phyloP scores from a whole-genome alignment of 2,888 invertebrate species.

The Meganola albula region DNA sequence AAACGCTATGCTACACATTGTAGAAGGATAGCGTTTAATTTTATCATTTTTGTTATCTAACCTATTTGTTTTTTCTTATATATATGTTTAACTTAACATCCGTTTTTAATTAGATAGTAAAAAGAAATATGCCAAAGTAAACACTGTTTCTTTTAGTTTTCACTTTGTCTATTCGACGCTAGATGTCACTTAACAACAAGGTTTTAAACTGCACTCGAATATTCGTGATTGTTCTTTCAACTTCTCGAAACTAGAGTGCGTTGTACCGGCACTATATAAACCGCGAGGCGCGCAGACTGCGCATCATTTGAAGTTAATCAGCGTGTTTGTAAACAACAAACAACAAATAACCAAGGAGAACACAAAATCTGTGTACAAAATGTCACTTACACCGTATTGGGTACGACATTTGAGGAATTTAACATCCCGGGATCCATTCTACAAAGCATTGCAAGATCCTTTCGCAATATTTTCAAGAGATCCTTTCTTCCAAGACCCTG shows the following conservation, averaged over 20 bases:
- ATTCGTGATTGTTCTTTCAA: slow-evolving; percentile 41
- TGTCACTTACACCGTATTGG: slow-evolving; percentile 69
- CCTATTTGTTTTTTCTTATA: no score
- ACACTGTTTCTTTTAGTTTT: no score
- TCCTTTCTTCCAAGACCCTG: slow-evolving; percentile 62
- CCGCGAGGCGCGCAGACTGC: slow-evolving; percentile 15
- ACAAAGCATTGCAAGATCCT: slow-evolving; percentile 53
- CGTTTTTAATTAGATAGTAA: background rate
- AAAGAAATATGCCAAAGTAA: background rate
- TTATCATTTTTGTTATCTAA: no score
- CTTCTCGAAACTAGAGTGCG: slow-evolving; percentile 52
- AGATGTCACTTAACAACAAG: slow-evolving; percentile 42
- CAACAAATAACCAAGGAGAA: slow-evolving; percentile 4
- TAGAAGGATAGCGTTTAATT: no score
- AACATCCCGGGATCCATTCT: slow-evolving; percentile 51
- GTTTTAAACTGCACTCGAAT: slow-evolving; percentile 30
- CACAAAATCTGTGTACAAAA: slow-evolving; percentile 30
- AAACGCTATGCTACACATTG: no score
- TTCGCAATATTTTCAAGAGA: slow-evolving; percentile 51
- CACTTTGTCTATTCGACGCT: no score
- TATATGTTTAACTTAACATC: background rate
- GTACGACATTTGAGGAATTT: slow-evolving; percentile 60
- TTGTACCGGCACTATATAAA: slow-evolving; percentile 46
- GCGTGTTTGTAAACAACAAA: slow-evolving; percentile 4
- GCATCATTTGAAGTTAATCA: slow-evolving; percentile 21